These are phyloP conservation scores for Anguilla anguilla DNA, from an alignment of 2,797 vertebrate genomes.

Conservation along the genomic window DNA sequence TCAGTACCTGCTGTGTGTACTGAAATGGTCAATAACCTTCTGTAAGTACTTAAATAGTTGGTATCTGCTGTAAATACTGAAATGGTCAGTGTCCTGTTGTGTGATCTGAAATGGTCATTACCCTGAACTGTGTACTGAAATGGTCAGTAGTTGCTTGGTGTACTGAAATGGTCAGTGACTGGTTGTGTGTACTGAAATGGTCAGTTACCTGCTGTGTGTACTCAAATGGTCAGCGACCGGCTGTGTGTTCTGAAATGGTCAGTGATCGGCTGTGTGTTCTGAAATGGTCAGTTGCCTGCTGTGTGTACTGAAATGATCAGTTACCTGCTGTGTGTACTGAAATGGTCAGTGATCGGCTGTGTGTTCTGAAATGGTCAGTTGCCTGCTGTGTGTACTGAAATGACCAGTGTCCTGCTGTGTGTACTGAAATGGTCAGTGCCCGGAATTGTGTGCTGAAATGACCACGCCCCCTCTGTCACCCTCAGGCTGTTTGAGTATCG, in stretches of 20 bases:
- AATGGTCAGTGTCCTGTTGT: no score
- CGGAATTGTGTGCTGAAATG: not conserved
- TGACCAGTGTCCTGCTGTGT: not conserved
- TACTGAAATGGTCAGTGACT: no score
- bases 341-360: no score
- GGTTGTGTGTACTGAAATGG: no score
- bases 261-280: not conserved
- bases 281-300: not conserved
- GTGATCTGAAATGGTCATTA: no score
- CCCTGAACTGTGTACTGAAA: no score
- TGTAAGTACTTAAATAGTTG: no score
- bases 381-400: not conserved
- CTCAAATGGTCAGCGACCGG: no score
- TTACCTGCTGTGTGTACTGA: not conserved
- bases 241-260: not conserved
- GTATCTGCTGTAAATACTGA: no score
- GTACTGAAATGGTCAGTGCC: not conserved
- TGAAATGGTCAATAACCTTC: no score
- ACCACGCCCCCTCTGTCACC: not conserved
- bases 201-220: not conserved
- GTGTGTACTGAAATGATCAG: not conserved
- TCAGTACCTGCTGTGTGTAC: no score
- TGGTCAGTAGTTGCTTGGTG: no score
- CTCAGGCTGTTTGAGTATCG: constrained; percentile 86
- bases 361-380: not conserved